Base-by-base conservation (phyloP, 1,140 invertebrate genomes). In the Panonychus citri region DNA sequence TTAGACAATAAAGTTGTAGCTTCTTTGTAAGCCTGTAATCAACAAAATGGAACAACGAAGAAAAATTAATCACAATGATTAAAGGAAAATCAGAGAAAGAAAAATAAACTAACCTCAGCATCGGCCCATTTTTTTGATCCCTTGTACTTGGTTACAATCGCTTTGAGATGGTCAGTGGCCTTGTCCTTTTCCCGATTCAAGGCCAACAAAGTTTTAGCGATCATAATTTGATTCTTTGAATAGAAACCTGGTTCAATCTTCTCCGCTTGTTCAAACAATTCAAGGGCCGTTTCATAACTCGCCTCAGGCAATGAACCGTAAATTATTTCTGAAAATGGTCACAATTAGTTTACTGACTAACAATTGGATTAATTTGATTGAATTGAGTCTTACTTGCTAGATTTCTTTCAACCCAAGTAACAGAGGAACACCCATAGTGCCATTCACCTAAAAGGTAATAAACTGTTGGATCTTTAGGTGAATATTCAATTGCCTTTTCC, bases 401-500 rank as follows among this genome's bases (percentile, higher is more conserved):
- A 40, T 59, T 55, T 24, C 57, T 43, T 19, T 59, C 57, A 13
- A 43, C 21, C 57, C 57, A 59, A 12, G 57, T 57, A 19, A 59
- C 54, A 24, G 57, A n/a, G 17, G 59, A 26, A 27, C 53, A 56
- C 5, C 54, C 57, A 50, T 37, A 59, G 24, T 59, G 53, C 57
- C 57, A 59, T 37, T 59, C 54, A 2, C 53, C 57, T n/a, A 59
- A 28, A 27, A 59, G 39, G 27, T 59, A 59, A 27, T 56, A 34
- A 27, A 40, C n/a, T 4, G 57, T 59, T 25, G 53, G 53, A 21
- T 59, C 57, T 13, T 51, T 52, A 8, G 57, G 57, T 28, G 48
- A 30, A 28, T 26, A 56, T 55, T 56, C n/a, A 13, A 59, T 59
- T n/a, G 57, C 57, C 49, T 51, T 52, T 50, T 59, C 53, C 57